Percentiles rank a stretch among this genome's conserved stretches.
Evolutionary conservation across 2,888 invertebrate species (phyloP).

Genomic region (Dusona sp.): DNA sequence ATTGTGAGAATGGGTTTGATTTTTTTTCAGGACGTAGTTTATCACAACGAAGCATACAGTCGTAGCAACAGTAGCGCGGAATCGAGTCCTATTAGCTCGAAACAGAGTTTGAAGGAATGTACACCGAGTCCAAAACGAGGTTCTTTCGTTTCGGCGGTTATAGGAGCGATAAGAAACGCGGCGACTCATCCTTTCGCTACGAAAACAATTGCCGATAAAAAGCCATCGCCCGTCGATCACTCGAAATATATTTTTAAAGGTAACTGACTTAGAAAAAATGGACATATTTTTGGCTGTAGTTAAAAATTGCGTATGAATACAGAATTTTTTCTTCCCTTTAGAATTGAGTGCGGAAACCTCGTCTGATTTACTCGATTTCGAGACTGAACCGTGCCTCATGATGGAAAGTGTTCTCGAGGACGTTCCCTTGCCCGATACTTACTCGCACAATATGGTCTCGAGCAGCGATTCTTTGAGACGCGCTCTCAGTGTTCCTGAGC

Average conservation of each 20-base stretch:
- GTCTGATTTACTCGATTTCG: conserved; percentile 92
- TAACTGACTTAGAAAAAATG: conserved; percentile 33
- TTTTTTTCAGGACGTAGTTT: conserved; percentile 89
- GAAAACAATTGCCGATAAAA: conserved; percentile 74
- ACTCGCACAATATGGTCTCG: conserved; percentile 89
- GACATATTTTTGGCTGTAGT: no score
- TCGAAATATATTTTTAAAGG: conserved; percentile 81
- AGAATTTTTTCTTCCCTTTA: conserved; percentile 76
- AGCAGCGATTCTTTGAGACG: conserved; percentile 86
- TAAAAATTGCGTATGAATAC: background rate
- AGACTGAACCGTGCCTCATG: conserved; percentile 93
- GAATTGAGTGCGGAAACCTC: conserved; percentile 87
- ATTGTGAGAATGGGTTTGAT: background rate
- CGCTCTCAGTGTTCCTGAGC: conserved; percentile 81
- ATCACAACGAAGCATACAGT: conserved; percentile 92
- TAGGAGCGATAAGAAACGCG: conserved; percentile 89
- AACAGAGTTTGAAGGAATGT: conserved; percentile 82
- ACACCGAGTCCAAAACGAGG: conserved; percentile 88
- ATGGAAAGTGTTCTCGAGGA: conserved; percentile 91
- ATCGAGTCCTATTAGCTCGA: conserved; percentile 86
- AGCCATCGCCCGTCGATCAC: conserved; percentile 75
- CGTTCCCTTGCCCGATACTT: conserved; percentile 88
- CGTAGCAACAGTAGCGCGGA: conserved; percentile 90
- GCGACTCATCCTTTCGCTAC: conserved; percentile 83
- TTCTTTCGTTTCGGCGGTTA: conserved; percentile 90